Evolutionary conservation across 2,888 invertebrate species (phyloP), one percentile per base, ranked within the genome.

Genomic region (Cylindroiulus punctatus): DNA sequence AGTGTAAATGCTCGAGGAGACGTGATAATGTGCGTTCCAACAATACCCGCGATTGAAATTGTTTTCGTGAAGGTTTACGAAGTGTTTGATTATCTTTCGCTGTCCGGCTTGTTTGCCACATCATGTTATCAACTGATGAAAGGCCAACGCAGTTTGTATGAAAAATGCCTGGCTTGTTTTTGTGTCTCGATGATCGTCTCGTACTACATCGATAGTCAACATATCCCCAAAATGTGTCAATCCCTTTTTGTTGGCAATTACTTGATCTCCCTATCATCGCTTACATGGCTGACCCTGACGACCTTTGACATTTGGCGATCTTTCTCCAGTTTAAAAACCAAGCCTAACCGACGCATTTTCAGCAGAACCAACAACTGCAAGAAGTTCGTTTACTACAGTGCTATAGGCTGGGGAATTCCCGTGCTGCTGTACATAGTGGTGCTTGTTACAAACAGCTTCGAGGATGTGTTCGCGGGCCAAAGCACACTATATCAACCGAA

Each of bases 241-340:
- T 36, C 36, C 36, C 22, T n/a, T 65, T 65, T 65, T 8, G 8
- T 22, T 7, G 0, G 0, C 22, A 26, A 7, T 26, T 65, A 65
- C 65, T 5, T 65, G 0, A 0, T 65, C 8, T 26, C 3, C 22
- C 22, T 22, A 8, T 65, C 65, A 65, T 65, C 65, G 22, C 22
- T 8, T 4, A 65, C 22, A 4, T 65, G 65, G 65, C 22, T 65
- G 22, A 65, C 65, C 10, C 26, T 65, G 22, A 65, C 10, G 10
- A 65, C 65, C n/a, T 65, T 65, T 26, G 65, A 65, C 10, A 65
- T 65, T 5, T 65, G 65, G 65, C 22, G 22, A 65, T 65, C 65
- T 22, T 65, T 65, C n/a, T 22, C 22, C 65, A 65, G 65, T 22
- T 26, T 65, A 10, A 65, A 65, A 65, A 22, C 22, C 3, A 26